Conservation (phyloP, 1,140 invertebrate species). For the Dendroctonus ponderosae region DNA sequence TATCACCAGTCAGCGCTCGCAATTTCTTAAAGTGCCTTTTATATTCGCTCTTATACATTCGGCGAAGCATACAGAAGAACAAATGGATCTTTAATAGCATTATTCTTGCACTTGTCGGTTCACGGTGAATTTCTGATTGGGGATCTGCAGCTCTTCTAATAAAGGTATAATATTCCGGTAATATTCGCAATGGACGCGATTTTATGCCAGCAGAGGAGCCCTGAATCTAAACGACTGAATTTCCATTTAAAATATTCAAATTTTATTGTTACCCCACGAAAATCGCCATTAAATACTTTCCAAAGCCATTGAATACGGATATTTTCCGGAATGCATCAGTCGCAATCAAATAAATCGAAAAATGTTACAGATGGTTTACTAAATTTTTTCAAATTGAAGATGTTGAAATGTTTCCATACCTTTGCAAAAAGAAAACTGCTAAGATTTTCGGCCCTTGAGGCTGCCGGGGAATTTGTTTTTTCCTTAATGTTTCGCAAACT, state of each 20-base stretch:
- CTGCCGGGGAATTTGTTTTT: no score
- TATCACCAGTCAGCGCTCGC: constrained; percentile 15
- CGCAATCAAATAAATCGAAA: no score
- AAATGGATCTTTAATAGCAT: constrained; percentile 29
- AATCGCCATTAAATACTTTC: neutral
- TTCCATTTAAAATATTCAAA: constrained; percentile 6
- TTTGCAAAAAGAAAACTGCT: no score
- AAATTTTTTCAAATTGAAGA: no score
- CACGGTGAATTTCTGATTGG: constrained; percentile 24
- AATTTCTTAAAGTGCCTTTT: constrained; percentile 26
- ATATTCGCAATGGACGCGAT: neutral
- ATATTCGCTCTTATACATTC: constrained; percentile 26
- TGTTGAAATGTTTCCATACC: no score
- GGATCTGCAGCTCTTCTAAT: constrained; percentile 14
- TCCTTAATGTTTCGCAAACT: no score
- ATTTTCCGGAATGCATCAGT: no score
- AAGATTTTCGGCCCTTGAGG: no score
- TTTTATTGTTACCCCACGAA: neutral
- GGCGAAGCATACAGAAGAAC: constrained; percentile 23
- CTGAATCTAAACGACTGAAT: constrained; percentile 4
- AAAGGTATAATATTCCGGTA: constrained; percentile 8
- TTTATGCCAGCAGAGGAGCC: neutral
- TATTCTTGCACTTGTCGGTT: constrained; percentile 25
- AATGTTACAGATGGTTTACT: no score
- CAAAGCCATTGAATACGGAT: no score